A percentile compares a stretch with the other conserved stretches of the same genome.
Conservation (phyloP, 2,113 vertebrate species). For the Hassar affinis region DNA sequence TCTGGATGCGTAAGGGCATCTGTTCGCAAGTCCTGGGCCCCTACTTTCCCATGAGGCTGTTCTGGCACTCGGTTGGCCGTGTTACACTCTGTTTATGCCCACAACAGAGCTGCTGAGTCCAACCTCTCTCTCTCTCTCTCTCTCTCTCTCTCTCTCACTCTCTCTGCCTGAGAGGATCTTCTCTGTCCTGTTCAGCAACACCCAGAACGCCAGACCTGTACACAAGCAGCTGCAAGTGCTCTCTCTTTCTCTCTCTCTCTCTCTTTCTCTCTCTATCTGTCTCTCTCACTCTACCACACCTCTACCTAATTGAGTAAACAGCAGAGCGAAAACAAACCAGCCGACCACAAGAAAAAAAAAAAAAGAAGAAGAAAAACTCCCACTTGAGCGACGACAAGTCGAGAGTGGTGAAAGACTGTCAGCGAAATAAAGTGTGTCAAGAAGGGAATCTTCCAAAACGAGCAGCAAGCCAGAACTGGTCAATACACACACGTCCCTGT, state of each 20-base stretch:
- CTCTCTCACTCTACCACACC: conserved; percentile 33
- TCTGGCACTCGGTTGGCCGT: background rate
- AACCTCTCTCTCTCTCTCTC: conserved; percentile 16
- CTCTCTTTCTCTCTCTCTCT: conserved; percentile 20
- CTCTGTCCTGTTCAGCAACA: conserved; percentile 44
- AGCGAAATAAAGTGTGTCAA: conserved; percentile 25
- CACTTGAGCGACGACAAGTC: background rate
- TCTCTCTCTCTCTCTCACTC: background rate
- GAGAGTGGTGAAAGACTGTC: background rate
- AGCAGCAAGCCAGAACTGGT: conserved; percentile 41
- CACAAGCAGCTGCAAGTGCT: conserved; percentile 41
- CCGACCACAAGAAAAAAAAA: conserved; percentile 19
- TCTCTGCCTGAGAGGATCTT: conserved; percentile 7
- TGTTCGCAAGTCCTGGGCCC: conserved; percentile 33
- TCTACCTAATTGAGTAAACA: conserved; percentile 48
- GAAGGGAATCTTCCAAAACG: conserved; percentile 27
- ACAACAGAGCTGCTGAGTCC: background rate
- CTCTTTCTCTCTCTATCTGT: no score
- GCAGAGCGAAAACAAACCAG: conserved; percentile 39
- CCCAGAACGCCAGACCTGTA: conserved; percentile 45
- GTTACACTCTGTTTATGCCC: conserved; percentile 23
- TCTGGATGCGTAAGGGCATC: conserved; percentile 62
- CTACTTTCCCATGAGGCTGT: conserved; percentile 66
- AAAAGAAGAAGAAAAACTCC: conserved; percentile 26
- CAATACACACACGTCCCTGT: conserved; percentile 68